Conservation (phyloP, 2,113 vertebrate genomes). For the Empidonax traillii region DNA sequence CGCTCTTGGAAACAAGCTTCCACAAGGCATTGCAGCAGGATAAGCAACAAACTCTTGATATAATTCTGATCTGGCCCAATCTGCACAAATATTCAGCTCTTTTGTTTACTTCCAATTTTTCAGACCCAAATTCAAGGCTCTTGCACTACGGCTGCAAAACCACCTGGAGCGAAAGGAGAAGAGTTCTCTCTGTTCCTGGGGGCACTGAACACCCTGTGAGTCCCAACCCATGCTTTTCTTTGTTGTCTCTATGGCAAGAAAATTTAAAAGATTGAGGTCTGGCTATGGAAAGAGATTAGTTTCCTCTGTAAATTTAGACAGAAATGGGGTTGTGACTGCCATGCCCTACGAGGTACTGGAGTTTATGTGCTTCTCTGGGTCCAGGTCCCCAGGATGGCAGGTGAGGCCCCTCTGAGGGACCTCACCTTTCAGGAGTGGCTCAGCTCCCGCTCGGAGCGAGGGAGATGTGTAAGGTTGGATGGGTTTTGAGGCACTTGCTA, state of each 20-base stretch:
- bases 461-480: background rate
- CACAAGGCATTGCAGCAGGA: background rate
- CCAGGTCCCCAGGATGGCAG: rapidly evolving
- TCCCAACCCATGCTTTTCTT: background rate
- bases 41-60: background rate
- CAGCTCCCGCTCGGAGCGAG: rapidly evolving
- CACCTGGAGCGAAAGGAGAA: background rate
- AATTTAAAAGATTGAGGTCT: background rate
- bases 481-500: background rate
- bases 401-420: background rate
- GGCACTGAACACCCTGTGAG: background rate
- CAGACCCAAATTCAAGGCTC: background rate
- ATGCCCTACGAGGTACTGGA: background rate
- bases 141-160: background rate
- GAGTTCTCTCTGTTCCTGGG: background rate
- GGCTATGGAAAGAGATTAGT: background rate
- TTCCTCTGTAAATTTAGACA: background rate
- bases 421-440: background rate
- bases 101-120: background rate
- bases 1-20: background rate
- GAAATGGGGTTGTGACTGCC: background rate
- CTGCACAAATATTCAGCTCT: background rate
- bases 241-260: background rate
- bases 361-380: background rate
- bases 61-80: background rate